Evolutionary conservation across 2,113 vertebrate genomes (phyloP).

Genomic region (Eptatretus burgeri): DNA sequence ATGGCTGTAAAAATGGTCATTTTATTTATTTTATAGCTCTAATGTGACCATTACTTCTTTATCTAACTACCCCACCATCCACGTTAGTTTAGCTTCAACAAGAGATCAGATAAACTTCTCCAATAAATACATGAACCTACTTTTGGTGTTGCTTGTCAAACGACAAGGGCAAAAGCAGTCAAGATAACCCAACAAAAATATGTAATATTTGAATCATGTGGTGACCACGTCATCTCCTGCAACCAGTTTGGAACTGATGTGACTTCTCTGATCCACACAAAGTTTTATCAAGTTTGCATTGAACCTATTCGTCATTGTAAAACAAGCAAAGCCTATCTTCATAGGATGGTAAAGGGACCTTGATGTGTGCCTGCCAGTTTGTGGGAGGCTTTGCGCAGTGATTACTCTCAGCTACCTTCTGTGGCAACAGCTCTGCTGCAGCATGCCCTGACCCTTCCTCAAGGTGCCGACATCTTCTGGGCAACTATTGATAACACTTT

Average conservation of each 20-base stretch:
- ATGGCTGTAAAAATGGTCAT: too few relatives aligned
- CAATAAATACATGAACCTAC: too few relatives aligned
- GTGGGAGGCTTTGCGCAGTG: constrained; percentile 77
- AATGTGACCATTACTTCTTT: too few relatives aligned
- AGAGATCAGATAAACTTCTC: too few relatives aligned
- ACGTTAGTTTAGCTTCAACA: too few relatives aligned
- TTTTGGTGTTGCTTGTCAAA: too few relatives aligned
- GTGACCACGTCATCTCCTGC: background rate
- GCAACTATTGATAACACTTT: constrained; percentile 74
- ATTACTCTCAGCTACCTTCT: constrained; percentile 83
- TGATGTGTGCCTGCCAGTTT: constrained; percentile 23
- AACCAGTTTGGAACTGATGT: background rate
- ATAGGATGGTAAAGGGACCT: background rate
- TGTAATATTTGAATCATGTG: background rate
- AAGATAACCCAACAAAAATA: background rate
- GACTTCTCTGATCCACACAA: background rate
- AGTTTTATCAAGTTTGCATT: background rate
- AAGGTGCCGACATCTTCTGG: constrained; percentile 94
- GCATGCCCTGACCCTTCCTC: constrained; percentile 58
- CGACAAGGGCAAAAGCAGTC: too few relatives aligned
- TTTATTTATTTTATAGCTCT: too few relatives aligned
- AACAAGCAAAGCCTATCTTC: too few relatives aligned
- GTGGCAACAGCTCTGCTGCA: constrained; percentile 73
- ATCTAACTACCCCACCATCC: too few relatives aligned
- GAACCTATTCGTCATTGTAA: too few relatives aligned